Percentiles rank a stretch among this genome's conserved stretches.
phyloP scores from a whole-genome alignment of 2,113 vertebrate species.

The Platycercus adscitus region DNA sequence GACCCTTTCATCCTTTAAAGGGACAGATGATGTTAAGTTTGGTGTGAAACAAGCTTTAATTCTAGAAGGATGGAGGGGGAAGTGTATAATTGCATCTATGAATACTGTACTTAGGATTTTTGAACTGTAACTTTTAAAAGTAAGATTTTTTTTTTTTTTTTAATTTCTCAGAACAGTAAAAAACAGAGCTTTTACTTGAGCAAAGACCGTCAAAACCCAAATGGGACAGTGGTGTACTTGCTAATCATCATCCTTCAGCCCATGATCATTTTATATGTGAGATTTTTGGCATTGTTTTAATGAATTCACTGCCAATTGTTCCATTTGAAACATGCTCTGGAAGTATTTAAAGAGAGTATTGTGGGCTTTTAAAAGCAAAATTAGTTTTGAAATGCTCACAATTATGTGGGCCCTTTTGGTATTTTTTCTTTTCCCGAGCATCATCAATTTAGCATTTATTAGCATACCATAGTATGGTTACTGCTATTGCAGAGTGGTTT shows the following conservation, averaged over 20 bases:
- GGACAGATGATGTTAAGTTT: conserved; percentile 42
- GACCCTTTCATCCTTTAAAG: conserved; percentile 37
- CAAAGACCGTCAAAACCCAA: conserved; percentile 7
- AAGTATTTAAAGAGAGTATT: conserved; percentile 47
- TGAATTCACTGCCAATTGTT: conserved; percentile 50
- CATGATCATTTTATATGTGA: conserved; percentile 30
- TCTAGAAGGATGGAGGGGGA: neutral
- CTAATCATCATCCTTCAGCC: conserved; percentile 29
- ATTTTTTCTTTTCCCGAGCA: neutral
- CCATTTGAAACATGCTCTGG: conserved; percentile 32
- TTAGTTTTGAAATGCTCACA: conserved; percentile 33
- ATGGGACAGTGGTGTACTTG: neutral
- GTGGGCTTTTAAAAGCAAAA: conserved; percentile 29
- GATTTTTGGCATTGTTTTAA: conserved; percentile 41
- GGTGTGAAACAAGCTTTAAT: conserved; percentile 46
- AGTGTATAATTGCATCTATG: neutral
- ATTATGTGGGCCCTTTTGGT: conserved; percentile 55
- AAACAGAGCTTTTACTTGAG: conserved; percentile 20
- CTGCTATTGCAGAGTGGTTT: neutral
- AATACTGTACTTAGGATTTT: conserved; percentile 41
- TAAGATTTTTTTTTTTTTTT: neutral
- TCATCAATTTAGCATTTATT: neutral
- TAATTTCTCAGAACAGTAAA: neutral
- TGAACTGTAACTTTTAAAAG: conserved; percentile 6
- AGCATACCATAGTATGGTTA: neutral